Base-by-base conservation (phyloP, 2,797 vertebrate species). In the Jordanella pulchra region DNA sequence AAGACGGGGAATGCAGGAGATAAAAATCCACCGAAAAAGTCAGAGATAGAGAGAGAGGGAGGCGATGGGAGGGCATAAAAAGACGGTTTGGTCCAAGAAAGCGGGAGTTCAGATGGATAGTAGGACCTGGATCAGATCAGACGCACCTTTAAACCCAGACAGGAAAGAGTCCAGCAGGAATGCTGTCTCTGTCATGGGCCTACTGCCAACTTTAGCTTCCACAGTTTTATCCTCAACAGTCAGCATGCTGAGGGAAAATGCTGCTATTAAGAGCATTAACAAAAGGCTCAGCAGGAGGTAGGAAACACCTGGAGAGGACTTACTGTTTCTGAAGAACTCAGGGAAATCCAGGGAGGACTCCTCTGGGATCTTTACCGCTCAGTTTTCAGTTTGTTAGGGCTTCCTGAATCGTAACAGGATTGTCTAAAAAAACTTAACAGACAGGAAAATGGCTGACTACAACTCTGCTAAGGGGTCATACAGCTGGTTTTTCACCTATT, bases 211-310 rank as follows among this genome's bases (percentile, higher is more conserved):
- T 4, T 65, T 87, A 6, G 76, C 72, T 0, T 83, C 84, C 47
- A 71, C 79, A 6, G 71, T 51, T 64, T 69, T 90, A 1, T 39
- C 75, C 17, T 86, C 85, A n/a, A 61, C 78, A 3, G 79, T 76
- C 54, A 73, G 61, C 76, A 82, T 75, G 79, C 82, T 93, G 60
- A 90, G 82, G 72, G 79, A 90, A 48, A 86, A 56, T 12, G 6
- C 73, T 23, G 80, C 71, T 3, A 56, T 82, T 77, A 83, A 84
- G 76, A 86, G 56, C 70, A 65, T 92, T 67, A 79, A 21, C 84
- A 89, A 17, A 64, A 88, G 63, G 67, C 69, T 88, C 65, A 79
- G 27, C 58, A 80, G 75, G 73, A 92, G 85, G 88, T 91, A 87
- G 80, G 85, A 21, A 11, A 47, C 51, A 45, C 55, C 64, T 53